Evolutionary conservation across 2,797 vertebrate genomes (phyloP).

Genomic region (Thripadectes ignobilis): DNA sequence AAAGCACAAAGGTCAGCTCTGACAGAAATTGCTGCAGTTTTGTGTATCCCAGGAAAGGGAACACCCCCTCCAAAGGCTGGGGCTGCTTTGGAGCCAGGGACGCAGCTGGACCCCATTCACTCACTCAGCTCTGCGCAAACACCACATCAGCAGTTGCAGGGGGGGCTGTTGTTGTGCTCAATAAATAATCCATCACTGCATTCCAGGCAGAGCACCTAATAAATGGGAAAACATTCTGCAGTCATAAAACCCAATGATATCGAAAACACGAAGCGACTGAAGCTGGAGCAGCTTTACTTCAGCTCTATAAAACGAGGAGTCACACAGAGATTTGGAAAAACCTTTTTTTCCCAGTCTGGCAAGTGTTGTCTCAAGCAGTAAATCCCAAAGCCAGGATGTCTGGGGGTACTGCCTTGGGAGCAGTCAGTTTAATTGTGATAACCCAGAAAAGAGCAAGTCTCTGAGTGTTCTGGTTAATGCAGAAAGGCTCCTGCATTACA

Average conservation of each 20-base stretch:
- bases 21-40: neutral
- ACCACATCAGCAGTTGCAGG: neutral
- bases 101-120: neutral
- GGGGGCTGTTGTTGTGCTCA: neutral
- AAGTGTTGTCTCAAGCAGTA: neutral
- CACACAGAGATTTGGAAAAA: constrained; percentile 37
- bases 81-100: neutral
- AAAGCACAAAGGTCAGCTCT: neutral
- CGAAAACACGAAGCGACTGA: constrained; percentile 11
- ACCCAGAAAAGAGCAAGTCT: neutral
- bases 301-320: constrained; percentile 33
- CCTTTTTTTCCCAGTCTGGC: neutral
- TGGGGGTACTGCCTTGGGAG: neutral
- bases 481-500: neutral
- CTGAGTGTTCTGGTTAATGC: neutral
- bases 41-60: neutral
- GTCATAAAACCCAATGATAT: constrained; percentile 10
- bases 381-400: neutral
- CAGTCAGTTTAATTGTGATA: neutral
- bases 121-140: neutral
- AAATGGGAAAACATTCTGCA: constrained; percentile 20
- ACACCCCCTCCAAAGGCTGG: neutral
- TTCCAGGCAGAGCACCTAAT: constrained; percentile 36
- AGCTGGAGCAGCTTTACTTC: neutral
- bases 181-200: neutral